Base-by-base conservation (phyloP, 2,113 vertebrate species). In the Polypterus bichir region DNA sequence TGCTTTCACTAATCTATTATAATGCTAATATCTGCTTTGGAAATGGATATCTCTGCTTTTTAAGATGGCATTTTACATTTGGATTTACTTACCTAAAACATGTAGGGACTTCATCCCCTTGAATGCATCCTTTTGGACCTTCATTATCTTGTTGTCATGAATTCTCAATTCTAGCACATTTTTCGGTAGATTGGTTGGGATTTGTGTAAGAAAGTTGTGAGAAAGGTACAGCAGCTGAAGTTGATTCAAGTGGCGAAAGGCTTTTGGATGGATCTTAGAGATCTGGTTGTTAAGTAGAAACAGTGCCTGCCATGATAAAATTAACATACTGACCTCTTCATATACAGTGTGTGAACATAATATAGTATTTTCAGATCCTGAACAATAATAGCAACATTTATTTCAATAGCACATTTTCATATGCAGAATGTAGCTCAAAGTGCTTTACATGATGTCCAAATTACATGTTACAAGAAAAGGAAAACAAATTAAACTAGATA, bases 201-300 rank as follows among this genome's bases (percentile, higher is more conserved):
- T 86, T 76, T 92, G 88, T 5, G 82, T 91, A 67, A 99, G 80
- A 71, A 86, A 74, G 70, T 99, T 99, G 71, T 97, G 94, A 63
- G 96, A 97, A 61, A 99, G 55, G 70, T 99, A 96, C 0, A 99
- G 80, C 67, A 96, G 85, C 59, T 86, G 79, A 44, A 99, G 74
- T 61, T 85, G 83, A 58, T 87, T 86, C 73, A 89, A 88, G 68
- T 89, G 73, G 63, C 79, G 80, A 77, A 99, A 97, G 10, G 96
- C 92, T 74, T 92, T 92, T 4, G 95, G 93, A 4, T 99, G 95
- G 61, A 99, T 88, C 81, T 93, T 97, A 9, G 84, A 75, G 71
- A 98, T 83, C 79, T 88, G 90, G 65, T 99, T 99, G 79, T 97
- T 97, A 76, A 97, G 91, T 68, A 99, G 79, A 73, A 95, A 94